These are phyloP conservation scores for Mormyrus lacerda DNA, from an alignment of 2,113 vertebrate genomes.

Conservation along the genomic window DNA sequence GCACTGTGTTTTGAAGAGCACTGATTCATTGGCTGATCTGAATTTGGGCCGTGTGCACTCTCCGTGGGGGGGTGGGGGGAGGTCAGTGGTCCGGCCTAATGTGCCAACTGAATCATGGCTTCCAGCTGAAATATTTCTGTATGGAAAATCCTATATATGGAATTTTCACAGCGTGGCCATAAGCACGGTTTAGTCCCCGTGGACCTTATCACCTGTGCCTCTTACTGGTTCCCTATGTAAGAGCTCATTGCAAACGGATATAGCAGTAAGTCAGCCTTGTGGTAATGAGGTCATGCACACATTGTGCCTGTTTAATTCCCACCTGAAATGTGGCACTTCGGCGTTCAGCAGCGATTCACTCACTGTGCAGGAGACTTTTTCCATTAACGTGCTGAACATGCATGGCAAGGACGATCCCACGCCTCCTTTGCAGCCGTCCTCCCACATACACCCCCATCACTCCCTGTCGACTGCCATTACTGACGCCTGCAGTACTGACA, in stretches of 20 bases:
- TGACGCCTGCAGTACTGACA: background rate
- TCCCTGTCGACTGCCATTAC: background rate
- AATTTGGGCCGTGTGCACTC: background rate
- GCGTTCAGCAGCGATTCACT: background rate
- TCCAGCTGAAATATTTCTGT: background rate
- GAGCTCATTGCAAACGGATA: background rate
- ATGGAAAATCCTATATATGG: background rate
- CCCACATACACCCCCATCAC: background rate
- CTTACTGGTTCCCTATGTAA: background rate
- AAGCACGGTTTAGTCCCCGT: background rate
- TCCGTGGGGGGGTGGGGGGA: background rate
- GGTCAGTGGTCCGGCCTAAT: background rate
- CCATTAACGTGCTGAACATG: background rate
- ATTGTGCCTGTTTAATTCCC: background rate
- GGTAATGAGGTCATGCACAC: background rate
- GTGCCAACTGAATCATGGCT: background rate
- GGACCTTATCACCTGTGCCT: background rate
- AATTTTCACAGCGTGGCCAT: background rate
- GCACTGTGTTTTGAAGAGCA: background rate
- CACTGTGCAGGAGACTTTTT: background rate
- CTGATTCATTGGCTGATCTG: background rate
- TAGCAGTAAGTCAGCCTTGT: background rate
- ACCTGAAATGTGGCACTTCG: background rate
- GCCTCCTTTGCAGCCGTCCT: background rate
- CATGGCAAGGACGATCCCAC: too few species aligned